These are phyloP conservation scores for Rhopalosiphum nymphaeae DNA, from an alignment of 2,888 invertebrate species.

Conservation along the genomic window DNA sequence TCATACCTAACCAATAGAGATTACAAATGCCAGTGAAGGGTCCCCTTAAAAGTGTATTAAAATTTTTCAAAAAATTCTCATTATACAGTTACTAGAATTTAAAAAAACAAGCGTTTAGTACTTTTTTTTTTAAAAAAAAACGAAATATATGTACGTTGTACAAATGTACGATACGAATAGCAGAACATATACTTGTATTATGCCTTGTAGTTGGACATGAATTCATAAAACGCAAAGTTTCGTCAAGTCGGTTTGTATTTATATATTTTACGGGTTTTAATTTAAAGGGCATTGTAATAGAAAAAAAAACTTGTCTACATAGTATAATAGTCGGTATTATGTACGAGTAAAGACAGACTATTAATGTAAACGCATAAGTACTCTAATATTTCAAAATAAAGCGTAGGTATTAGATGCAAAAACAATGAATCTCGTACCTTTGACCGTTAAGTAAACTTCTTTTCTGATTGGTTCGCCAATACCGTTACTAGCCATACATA, in stretches of 20 bases:
- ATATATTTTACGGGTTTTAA: not conserved
- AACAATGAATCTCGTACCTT: constrained; percentile 75
- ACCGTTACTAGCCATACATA: constrained; percentile 87
- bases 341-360: not conserved
- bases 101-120: not conserved
- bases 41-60: not conserved
- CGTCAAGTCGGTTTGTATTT: not conserved
- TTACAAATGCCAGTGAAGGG: not conserved
- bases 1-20: not conserved
- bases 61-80: not conserved
- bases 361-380: not conserved
- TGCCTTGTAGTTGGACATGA: not conserved
- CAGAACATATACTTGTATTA: not conserved
- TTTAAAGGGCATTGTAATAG: not conserved
- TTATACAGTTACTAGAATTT: too few species aligned
- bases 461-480: constrained; percentile 78
- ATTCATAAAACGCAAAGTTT: not conserved
- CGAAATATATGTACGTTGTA: not conserved
- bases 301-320: not conserved
- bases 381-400: not conserved
- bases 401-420: not conserved
- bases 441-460: constrained; percentile 80
- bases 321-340: not conserved
- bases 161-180: not conserved
- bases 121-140: not conserved